Percentiles rank a stretch among this genome's conserved stretches.
phyloP scores from a whole-genome alignment of 1,140 invertebrate genomes.

The Aphelenchoides fujianensis region DNA sequence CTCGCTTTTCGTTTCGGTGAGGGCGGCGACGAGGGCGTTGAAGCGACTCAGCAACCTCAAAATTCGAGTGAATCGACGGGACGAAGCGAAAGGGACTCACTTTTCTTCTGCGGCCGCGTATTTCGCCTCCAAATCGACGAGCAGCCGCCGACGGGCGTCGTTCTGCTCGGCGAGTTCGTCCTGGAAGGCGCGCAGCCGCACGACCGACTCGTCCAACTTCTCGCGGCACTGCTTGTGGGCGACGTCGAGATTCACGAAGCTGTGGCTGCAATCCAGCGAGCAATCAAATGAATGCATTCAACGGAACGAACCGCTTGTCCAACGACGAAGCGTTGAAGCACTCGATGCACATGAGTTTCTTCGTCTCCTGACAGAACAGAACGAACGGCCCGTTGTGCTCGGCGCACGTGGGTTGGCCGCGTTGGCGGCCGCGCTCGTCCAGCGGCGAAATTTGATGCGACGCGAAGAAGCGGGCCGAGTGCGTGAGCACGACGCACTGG shows the following conservation, averaged over 20 bases:
- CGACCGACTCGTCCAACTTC: slow-evolving; percentile 57
- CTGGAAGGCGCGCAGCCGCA: slow-evolving; percentile 48
- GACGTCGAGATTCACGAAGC: slow-evolving; percentile 56
- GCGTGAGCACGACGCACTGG: slow-evolving; percentile 45
- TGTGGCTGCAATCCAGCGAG: no score
- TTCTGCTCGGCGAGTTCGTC: slow-evolving; percentile 52
- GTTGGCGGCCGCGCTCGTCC: slow-evolving; percentile 50
- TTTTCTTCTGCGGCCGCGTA: slow-evolving; percentile 24
- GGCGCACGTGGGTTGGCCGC: slow-evolving; percentile 36
- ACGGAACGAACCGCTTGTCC: slow-evolving; percentile 27
- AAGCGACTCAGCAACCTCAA: slow-evolving; percentile 1
- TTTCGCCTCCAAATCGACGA: slow-evolving; percentile 45
- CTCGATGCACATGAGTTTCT: slow-evolving; percentile 56
- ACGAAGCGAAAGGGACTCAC: neutral
- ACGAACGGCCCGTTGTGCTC: slow-evolving; percentile 57
- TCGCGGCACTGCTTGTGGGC: slow-evolving; percentile 55
- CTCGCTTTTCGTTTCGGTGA: slow-evolving; percentile 1
- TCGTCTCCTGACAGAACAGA: slow-evolving; percentile 51
- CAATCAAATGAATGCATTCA: neutral
- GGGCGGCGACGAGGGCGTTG: neutral
- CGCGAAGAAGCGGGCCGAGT: slow-evolving; percentile 57
- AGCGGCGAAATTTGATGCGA: slow-evolving; percentile 51
- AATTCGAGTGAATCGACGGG: neutral
- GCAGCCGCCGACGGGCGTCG: slow-evolving; percentile 46
- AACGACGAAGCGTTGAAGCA: slow-evolving; percentile 56